These are phyloP conservation scores for Harmothoe impar DNA, from an alignment of 2,888 invertebrate species.

Conservation along the genomic window DNA sequence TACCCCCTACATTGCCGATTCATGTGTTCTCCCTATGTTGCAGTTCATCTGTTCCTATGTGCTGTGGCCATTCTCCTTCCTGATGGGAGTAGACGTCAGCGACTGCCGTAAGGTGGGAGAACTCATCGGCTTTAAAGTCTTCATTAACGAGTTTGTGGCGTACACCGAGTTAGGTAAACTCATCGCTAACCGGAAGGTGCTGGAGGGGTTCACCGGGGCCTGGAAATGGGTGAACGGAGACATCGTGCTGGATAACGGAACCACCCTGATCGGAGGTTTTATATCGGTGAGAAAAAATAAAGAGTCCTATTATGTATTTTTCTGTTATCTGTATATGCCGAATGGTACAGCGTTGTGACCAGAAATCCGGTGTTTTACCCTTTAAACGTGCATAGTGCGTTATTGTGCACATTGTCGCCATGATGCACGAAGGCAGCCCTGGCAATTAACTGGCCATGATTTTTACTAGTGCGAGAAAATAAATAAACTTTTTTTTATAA, in stretches of 20 bases:
- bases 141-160: constrained; percentile 97
- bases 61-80: constrained; percentile 94
- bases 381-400: no score
- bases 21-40: no score
- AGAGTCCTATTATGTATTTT: no score
- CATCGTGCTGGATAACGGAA: constrained; percentile 41
- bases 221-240: constrained; percentile 52
- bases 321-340: no score
- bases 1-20: no score
- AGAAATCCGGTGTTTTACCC: neutral
- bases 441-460: no score
- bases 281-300: constrained; percentile 51
- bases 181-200: constrained; percentile 65
- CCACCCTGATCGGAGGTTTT: constrained; percentile 47
- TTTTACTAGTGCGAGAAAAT: no score
- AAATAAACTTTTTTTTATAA: no score
- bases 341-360: neutral
- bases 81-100: constrained; percentile 88
- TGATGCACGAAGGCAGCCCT: no score
- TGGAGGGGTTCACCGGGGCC: constrained; percentile 24
- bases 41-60: constrained; percentile 90
- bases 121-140: constrained; percentile 93
- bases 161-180: constrained; percentile 87
- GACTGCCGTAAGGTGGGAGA: constrained; percentile 91
- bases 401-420: no score